These are phyloP conservation scores for Itoplectis maculator DNA, from an alignment of 2,888 invertebrate genomes.

Conservation along the genomic window DNA sequence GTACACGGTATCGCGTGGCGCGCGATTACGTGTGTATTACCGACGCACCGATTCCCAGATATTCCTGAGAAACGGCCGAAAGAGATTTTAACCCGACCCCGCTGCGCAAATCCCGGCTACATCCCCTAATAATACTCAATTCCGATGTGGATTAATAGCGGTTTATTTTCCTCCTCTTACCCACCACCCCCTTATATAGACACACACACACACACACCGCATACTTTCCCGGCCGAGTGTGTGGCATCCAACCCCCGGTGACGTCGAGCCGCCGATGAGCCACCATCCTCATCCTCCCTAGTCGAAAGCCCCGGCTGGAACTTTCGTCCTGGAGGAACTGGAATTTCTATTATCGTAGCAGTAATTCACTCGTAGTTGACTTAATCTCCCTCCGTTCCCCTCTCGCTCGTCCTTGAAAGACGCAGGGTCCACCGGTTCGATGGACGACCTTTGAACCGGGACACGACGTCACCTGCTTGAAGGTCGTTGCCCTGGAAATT, in stretches of 20 bases:
- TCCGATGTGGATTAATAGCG: conserved; percentile 84
- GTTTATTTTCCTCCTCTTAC: conserved; percentile 79
- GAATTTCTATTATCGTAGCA: conserved; percentile 77
- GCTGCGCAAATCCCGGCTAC: conserved; percentile 83
- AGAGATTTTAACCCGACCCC: conserved; percentile 83
- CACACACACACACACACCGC: too few species aligned
- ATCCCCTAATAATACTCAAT: conserved; percentile 84
- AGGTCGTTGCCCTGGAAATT: background rate
- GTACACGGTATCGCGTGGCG: conserved; percentile 11
- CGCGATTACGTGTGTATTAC: conserved; percentile 65
- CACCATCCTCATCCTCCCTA: conserved; percentile 21
- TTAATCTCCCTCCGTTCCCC: conserved; percentile 69
- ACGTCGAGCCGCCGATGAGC: conserved; percentile 41
- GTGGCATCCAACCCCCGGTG: conserved; percentile 10
- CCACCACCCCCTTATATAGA: too few species aligned
- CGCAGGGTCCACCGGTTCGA: conserved; percentile 1
- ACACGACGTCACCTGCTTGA: conserved; percentile 14
- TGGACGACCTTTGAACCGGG: conserved; percentile 25
- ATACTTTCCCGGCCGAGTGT: conserved; percentile 35
- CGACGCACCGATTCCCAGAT: conserved; percentile 79
- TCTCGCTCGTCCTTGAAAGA: conserved; percentile 18
- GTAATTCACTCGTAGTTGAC: conserved; percentile 76
- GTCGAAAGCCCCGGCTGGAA: conserved; percentile 24
- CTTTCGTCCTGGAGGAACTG: conserved; percentile 59
- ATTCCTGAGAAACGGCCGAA: conserved; percentile 81